Percentiles rank a stretch among this genome's conserved stretches.
phyloP scores from a whole-genome alignment of 2,888 invertebrate species.

The Luperina nickerlii region DNA sequence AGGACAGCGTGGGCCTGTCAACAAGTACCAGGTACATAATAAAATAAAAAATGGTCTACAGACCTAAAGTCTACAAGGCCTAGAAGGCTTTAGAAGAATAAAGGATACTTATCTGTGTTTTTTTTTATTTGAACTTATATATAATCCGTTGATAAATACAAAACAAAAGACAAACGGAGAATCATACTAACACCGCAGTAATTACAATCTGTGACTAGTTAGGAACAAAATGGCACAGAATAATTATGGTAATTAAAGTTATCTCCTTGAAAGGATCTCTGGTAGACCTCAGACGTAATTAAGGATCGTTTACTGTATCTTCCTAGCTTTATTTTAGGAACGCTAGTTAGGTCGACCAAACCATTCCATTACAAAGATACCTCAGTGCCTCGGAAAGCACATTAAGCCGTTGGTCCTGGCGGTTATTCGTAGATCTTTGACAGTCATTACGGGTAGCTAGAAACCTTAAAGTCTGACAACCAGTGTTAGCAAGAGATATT shows the following conservation, averaged over 20 bases:
- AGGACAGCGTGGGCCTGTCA: too few relatives aligned
- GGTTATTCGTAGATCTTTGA: too few relatives aligned
- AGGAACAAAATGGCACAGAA: not conserved
- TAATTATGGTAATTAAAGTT: constrained; percentile 1
- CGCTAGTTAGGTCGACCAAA: not conserved
- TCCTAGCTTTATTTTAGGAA: not conserved
- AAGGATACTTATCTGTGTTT: too few relatives aligned
- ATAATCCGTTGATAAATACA: not conserved
- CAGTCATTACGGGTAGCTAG: not conserved
- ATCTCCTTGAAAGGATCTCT: not conserved
- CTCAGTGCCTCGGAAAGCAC: not conserved
- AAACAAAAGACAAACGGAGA: not conserved
- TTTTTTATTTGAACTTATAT: too few relatives aligned
- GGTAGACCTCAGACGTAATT: not conserved
- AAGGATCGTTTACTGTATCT: not conserved
- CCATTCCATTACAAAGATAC: not conserved
- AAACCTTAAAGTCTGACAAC: not conserved
- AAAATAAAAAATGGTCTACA: too few relatives aligned
- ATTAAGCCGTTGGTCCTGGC: not conserved
- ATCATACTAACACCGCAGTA: not conserved
- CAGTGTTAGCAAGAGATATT: not conserved
- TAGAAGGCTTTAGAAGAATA: too few relatives aligned
- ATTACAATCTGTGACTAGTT: not conserved
- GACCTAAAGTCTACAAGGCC: too few relatives aligned
- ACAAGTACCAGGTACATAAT: too few relatives aligned